Evolutionary conservation across 2,797 vertebrate species (phyloP).

Genomic region (Mionectes olivaceus): DNA sequence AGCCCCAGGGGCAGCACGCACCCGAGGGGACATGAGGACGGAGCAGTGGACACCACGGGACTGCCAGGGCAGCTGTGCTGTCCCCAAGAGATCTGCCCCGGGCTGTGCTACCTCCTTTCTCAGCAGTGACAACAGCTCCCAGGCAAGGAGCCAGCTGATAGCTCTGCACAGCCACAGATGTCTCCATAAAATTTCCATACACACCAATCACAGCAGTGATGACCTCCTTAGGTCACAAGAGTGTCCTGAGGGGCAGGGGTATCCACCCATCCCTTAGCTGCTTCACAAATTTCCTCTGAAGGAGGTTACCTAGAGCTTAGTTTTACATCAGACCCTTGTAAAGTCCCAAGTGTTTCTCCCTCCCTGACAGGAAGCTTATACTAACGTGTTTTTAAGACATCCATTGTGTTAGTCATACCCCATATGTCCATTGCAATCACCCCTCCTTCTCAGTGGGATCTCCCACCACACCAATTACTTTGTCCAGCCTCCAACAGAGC

Average conservation of each 20-base stretch:
- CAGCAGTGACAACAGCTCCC: background rate
- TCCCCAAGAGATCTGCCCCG: background rate
- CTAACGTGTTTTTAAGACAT: background rate
- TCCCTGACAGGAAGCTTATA: background rate
- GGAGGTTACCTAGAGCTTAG: background rate
- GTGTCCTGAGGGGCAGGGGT: background rate
- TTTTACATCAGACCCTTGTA: background rate
- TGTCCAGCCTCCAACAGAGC: background rate
- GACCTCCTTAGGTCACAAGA: background rate
- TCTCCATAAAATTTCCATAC: background rate
- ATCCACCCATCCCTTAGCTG: background rate
- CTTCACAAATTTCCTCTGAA: background rate
- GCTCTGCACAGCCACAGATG: background rate
- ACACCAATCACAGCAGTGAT: background rate
- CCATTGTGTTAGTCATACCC: background rate
- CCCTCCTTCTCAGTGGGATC: background rate
- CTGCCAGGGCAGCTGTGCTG: background rate
- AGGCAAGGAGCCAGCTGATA: conserved; percentile 19
- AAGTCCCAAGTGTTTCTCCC: background rate
- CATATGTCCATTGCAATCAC: background rate
- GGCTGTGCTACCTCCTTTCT: background rate
- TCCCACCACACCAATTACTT: background rate
- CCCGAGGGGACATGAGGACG: background rate
- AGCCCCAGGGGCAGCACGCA: background rate
- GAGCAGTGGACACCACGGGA: background rate